Conservation (phyloP, 2,113 vertebrate genomes). For the Lontra canadensis region DNA sequence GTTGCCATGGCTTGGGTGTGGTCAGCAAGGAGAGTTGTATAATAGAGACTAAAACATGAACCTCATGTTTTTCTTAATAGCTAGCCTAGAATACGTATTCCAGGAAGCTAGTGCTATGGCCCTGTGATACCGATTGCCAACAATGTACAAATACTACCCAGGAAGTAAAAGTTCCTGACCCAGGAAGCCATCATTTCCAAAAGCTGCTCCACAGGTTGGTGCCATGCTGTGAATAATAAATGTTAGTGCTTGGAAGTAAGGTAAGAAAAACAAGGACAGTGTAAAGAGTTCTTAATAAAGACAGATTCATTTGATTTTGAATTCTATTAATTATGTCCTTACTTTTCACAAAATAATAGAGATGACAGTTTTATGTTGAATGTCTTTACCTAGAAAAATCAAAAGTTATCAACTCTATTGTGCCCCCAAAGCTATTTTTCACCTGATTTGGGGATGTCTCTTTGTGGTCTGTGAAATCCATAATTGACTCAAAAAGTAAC, state of each 20-base stretch:
- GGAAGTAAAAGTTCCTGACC: conserved; percentile 1
- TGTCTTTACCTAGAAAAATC: background rate
- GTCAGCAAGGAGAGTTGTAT: background rate
- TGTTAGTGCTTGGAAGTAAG: background rate
- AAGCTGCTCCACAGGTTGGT: background rate
- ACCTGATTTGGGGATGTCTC: background rate
- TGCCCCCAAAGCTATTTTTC: background rate
- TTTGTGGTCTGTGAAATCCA: background rate
- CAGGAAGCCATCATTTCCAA: conserved; percentile 18
- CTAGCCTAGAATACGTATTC: background rate
- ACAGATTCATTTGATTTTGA: background rate
- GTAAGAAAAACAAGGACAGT: conserved; percentile 26
- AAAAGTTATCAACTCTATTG: background rate
- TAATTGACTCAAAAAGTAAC: background rate
- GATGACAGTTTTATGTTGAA: conserved; percentile 12
- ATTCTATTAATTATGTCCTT: background rate
- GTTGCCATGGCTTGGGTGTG: background rate
- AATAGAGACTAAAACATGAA: background rate
- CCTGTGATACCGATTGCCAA: background rate
- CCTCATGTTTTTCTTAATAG: background rate
- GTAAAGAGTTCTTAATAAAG: background rate
- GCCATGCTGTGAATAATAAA: background rate
- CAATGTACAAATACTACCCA: background rate
- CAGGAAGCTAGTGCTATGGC: background rate
- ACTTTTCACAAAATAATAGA: conserved; percentile 14